These are phyloP conservation scores for Drosophila basisetae DNA, from an alignment of 2,888 invertebrate species.

Conservation along the genomic window DNA sequence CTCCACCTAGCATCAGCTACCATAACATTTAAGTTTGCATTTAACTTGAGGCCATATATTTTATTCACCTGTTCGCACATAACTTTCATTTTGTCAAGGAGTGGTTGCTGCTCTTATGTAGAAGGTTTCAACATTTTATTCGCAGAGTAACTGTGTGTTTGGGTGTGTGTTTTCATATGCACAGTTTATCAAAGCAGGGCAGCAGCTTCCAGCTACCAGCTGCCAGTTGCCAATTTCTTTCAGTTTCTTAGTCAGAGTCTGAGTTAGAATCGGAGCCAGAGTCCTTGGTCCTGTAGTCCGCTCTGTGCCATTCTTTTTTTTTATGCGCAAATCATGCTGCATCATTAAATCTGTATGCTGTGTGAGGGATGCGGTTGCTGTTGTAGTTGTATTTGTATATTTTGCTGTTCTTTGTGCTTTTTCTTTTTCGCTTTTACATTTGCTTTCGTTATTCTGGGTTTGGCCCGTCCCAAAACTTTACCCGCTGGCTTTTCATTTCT, in stretches of 20 bases:
- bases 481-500: constrained; percentile 61
- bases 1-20: neutral
- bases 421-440: constrained; percentile 59
- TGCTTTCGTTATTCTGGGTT: constrained; percentile 65
- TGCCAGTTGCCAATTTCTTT: constrained; percentile 50
- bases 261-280: constrained; percentile 7
- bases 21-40: neutral
- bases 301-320: constrained; percentile 57
- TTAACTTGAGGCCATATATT: constrained; percentile 30
- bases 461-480: constrained; percentile 21
- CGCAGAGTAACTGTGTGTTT: constrained; percentile 8
- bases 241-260: constrained; percentile 41
- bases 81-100: constrained; percentile 53
- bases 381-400: constrained; percentile 9
- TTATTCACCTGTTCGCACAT: constrained; percentile 62
- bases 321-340: constrained; percentile 81
- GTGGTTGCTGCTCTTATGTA: constrained; percentile 31
- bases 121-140: constrained; percentile 63
- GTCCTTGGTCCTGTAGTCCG: constrained; percentile 23
- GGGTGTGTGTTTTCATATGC: constrained; percentile 16
- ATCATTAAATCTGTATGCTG: constrained; percentile 78
- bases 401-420: constrained; percentile 5
- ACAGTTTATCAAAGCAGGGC: constrained; percentile 74
- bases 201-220: constrained; percentile 46
- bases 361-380: constrained; percentile 48